Conservation (phyloP, 2,888 invertebrate species). For the Smittia sp. region DNA sequence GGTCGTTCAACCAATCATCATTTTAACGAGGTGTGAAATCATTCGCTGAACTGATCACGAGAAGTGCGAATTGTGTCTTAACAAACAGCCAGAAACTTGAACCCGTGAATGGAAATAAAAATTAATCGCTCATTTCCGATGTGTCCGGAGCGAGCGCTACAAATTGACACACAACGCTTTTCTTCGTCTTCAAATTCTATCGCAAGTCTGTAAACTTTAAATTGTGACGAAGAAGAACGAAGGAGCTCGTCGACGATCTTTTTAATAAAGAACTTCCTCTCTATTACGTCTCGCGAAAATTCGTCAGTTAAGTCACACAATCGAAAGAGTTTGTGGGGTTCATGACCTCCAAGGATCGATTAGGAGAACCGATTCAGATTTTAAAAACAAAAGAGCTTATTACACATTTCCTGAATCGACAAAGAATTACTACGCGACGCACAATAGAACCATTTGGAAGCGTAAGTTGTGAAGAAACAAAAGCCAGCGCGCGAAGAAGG, state of each 20-base stretch:
- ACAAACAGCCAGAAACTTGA: neutral
- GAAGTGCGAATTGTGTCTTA: neutral
- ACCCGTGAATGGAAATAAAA: slow-evolving; percentile 3
- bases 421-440: neutral
- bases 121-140: slow-evolving; percentile 41
- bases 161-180: slow-evolving; percentile 37
- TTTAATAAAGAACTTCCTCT: neutral
- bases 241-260: neutral
- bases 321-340: neutral
- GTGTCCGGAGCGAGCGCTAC: slow-evolving; percentile 39
- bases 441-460: neutral
- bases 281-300: no score
- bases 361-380: neutral
- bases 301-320: no score
- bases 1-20: neutral
- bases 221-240: neutral
- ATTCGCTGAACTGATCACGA: neutral
- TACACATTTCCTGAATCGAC: slow-evolving; percentile 27
- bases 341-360: slow-evolving; percentile 8
- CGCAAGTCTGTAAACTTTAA: neutral
- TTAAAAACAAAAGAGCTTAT: neutral
- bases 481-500: slow-evolving; percentile 12
- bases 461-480: slow-evolving; percentile 23
- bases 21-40: slow-evolving; percentile 1
- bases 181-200: neutral